These are phyloP conservation scores for Pyralis farinalis DNA, from an alignment of 2,888 invertebrate species.

Conservation along the genomic window DNA sequence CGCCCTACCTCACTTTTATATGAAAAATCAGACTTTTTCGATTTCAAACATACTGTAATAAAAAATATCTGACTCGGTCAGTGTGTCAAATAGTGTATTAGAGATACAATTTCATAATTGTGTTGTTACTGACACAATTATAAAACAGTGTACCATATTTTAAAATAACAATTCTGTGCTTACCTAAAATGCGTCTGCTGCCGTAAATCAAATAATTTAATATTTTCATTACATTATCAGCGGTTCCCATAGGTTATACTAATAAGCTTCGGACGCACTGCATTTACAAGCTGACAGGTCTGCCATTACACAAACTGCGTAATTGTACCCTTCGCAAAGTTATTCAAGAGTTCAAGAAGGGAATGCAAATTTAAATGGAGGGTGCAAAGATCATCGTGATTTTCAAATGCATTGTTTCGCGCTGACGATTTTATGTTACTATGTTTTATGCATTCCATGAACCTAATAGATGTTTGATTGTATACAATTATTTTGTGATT, in stretches of 20 bases:
- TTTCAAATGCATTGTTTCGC: slow-evolving; percentile 16
- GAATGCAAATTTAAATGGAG: slow-evolving; percentile 53
- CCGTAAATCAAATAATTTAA: neutral
- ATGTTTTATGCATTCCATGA: slow-evolving; percentile 8
- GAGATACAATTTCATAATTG: no score
- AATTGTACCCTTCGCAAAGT: slow-evolving; percentile 51
- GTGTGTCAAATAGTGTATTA: no score
- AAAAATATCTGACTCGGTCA: no score
- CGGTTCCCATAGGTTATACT: slow-evolving; percentile 15
- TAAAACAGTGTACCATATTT: no score
- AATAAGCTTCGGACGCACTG: slow-evolving; percentile 24
- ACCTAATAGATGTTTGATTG: no score
- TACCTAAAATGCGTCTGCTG: no score
- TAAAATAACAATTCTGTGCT: no score
- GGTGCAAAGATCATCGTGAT: slow-evolving; percentile 29
- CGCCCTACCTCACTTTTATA: no score
- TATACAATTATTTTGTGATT: no score
- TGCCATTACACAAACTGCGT: slow-evolving; percentile 58
- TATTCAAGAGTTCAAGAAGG: slow-evolving; percentile 35
- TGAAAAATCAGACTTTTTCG: no score
- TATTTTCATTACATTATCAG: neutral
- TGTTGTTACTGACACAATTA: no score
- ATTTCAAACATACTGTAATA: no score
- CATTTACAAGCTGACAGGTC: slow-evolving; percentile 37
- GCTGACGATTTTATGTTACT: slow-evolving; percentile 24